phyloP scores from a whole-genome alignment of 2,797 vertebrate species.

The Danio kyathit region DNA sequence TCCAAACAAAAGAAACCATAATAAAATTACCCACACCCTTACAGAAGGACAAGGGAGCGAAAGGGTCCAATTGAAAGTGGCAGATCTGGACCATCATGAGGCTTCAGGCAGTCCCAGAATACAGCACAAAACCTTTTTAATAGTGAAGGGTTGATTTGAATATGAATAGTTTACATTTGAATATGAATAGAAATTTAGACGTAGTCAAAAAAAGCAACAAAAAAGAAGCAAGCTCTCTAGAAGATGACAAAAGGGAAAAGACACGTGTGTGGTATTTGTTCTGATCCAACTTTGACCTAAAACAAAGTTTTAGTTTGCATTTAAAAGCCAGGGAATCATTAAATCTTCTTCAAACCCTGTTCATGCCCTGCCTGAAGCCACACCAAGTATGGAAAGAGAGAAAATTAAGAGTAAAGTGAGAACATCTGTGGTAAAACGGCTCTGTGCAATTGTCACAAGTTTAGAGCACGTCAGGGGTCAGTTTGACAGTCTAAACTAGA shows the following conservation, averaged over 20 bases:
- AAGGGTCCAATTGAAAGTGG: constrained; percentile 50
- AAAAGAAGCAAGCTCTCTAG: constrained; percentile 6
- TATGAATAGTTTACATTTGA: constrained; percentile 70
- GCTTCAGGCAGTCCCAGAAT: constrained; percentile 15
- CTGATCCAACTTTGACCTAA: background rate
- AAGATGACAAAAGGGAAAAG: constrained; percentile 10
- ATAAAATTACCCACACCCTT: constrained; percentile 70
- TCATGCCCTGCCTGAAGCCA: constrained; percentile 23
- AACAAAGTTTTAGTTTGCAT: constrained; percentile 1
- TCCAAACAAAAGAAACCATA: constrained; percentile 75
- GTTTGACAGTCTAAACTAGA: constrained; percentile 39
- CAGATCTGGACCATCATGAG: constrained; percentile 27
- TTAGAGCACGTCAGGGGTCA: constrained; percentile 52
- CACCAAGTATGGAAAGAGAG: constrained; percentile 13
- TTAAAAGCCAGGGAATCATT: constrained; percentile 11
- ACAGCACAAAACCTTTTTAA: constrained; percentile 8
- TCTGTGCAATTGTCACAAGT: constrained; percentile 51
- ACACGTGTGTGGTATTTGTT: constrained; percentile 7
- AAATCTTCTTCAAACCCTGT: background rate
- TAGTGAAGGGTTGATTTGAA: constrained; percentile 53
- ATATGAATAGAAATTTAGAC: constrained; percentile 63
- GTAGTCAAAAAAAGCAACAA: background rate
- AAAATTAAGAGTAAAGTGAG: constrained; percentile 48
- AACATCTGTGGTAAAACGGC: constrained; percentile 43
- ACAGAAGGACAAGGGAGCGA: constrained; percentile 28